A percentile compares a stretch with the other conserved stretches of the same genome.
phyloP scores from a whole-genome alignment of 53 echinoderm and acorn worm species.

The Holothuria scabra region DNA sequence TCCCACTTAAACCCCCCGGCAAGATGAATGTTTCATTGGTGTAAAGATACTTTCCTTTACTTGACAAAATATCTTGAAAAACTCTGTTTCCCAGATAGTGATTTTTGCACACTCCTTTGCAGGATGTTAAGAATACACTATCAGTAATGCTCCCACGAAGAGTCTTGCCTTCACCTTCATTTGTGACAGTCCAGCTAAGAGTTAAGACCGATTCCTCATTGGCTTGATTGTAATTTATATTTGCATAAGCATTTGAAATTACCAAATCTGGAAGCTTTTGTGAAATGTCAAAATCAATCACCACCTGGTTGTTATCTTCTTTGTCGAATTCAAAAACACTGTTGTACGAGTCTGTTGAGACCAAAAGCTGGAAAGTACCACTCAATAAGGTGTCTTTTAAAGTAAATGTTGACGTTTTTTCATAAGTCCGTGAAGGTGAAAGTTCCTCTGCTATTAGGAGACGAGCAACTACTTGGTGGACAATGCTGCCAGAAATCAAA shows the following conservation, averaged over 20 bases:
- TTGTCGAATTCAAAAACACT: slow-evolving; percentile 16
- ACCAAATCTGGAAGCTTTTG: slow-evolving; percentile 28
- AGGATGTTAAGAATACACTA: not conserved
- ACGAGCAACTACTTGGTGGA: no score
- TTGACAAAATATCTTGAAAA: not conserved
- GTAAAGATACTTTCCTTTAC: not conserved
- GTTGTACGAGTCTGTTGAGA: slow-evolving; percentile 1
- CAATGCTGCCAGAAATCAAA: no score
- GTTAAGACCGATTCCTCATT: not conserved
- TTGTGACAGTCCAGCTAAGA: slow-evolving; percentile 21
- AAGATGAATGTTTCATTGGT: not conserved
- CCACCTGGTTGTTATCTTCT: slow-evolving; percentile 31
- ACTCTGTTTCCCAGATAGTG: not conserved
- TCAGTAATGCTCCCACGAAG: not conserved
- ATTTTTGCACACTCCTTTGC: not conserved
- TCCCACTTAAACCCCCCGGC: not conserved
- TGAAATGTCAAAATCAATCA: not conserved
- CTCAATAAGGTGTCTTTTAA: not conserved
- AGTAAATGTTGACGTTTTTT: not conserved
- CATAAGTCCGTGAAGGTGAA: not conserved
- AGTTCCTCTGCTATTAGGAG: slow-evolving; percentile 7
- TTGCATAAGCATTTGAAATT: not conserved
- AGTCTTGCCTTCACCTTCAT: not conserved
- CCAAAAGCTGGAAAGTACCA: slow-evolving; percentile 14
- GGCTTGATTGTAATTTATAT: not conserved